phyloP scores from a whole-genome alignment of 2,888 invertebrate species.

The Standfussiana lucernea region DNA sequence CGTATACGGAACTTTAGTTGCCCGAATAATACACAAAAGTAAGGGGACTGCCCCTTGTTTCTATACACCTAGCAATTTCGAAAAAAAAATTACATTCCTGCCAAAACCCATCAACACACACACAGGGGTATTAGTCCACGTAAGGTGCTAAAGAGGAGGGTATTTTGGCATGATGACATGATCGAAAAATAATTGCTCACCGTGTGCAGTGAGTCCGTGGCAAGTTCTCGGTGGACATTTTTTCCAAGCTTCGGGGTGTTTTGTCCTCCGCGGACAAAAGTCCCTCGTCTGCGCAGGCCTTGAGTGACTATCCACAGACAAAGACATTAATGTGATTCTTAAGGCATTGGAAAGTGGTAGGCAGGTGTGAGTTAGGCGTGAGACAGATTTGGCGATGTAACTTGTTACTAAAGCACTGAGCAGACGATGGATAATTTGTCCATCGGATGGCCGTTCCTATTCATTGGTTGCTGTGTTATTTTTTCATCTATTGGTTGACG shows the following conservation, averaged over 20 bases:
- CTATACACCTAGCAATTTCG: not conserved
- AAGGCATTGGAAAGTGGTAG: slow-evolving; percentile 1
- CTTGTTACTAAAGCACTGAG: not conserved
- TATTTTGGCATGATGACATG: not conserved
- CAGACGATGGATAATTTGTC: not conserved
- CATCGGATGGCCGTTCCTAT: not conserved
- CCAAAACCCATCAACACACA: not conserved
- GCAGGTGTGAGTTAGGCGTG: not conserved
- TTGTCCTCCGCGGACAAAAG: not conserved
- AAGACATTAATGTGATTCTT: not conserved
- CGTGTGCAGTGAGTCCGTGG: not conserved
- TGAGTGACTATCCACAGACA: not conserved
- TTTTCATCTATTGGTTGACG: not conserved
- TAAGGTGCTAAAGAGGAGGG: not conserved
- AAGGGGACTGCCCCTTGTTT: not conserved
- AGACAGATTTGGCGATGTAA: not conserved
- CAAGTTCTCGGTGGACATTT: not conserved
- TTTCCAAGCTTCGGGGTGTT: not conserved
- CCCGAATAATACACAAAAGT: not conserved
- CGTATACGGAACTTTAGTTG: not conserved
- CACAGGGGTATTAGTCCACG: not conserved
- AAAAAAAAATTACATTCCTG: not conserved
- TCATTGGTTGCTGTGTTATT: not conserved
- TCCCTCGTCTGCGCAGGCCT: not conserved
- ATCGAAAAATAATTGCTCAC: not conserved